phyloP scores from a whole-genome alignment of 2,113 vertebrate species.

The Chunga burmeisteri region DNA sequence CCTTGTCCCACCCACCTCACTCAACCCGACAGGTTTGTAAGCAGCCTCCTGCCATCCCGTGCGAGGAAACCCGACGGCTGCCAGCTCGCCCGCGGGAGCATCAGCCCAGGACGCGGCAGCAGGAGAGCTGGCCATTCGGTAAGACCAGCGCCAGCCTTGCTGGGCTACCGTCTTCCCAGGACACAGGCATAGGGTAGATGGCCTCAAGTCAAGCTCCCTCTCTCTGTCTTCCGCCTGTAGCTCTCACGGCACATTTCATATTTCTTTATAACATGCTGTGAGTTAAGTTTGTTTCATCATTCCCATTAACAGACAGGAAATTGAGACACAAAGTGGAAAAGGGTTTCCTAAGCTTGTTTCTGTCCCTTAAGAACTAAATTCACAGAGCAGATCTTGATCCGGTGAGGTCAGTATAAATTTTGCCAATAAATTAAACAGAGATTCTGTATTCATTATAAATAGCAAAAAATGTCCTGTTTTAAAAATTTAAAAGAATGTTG shows the following conservation, averaged over 20 bases:
- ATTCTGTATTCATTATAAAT: not conserved
- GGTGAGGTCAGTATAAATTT: not conserved
- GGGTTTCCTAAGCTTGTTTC: not conserved
- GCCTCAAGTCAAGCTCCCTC: not conserved
- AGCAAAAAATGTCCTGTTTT: not conserved
- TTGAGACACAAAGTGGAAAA: not conserved
- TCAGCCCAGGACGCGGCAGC: fast-evolving
- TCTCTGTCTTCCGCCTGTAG: not conserved
- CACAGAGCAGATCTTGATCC: not conserved
- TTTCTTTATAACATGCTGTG: not conserved
- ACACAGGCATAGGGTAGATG: fast-evolving
- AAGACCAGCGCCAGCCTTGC: not conserved
- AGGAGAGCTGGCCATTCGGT: not conserved
- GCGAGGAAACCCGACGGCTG: not conserved
- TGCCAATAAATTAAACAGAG: not conserved
- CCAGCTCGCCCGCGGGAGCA: not conserved
- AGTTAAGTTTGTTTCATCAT: not conserved
- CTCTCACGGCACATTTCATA: not conserved
- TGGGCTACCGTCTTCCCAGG: not conserved
- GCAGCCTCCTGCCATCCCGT: not conserved
- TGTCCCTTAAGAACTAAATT: not conserved
- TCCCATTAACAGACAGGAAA: not conserved
- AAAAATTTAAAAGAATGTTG: conserved; percentile 6
- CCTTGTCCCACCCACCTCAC: not conserved
- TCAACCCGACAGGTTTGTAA: not conserved